Conservation (phyloP, 2,888 invertebrate species). For the Lochmaea capreae region DNA sequence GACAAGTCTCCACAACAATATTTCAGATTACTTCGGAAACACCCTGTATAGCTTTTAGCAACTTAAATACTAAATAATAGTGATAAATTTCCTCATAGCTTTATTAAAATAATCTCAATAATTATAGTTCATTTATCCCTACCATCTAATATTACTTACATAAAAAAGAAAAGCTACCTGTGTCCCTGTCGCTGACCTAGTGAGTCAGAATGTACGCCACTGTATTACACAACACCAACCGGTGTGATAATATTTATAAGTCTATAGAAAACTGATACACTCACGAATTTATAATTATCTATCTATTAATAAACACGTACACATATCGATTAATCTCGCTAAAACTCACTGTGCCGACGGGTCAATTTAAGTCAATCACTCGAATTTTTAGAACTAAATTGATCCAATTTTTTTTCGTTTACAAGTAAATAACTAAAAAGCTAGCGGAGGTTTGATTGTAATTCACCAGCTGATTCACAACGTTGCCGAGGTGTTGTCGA, state of each 20-base stretch:
- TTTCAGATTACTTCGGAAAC: too few species aligned
- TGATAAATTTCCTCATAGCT: too few species aligned
- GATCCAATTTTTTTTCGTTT: background rate
- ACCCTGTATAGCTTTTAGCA: too few species aligned
- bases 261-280: slow-evolving; percentile 15
- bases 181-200: background rate
- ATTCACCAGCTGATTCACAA: background rate
- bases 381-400: background rate
- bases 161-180: background rate
- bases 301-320: slow-evolving; percentile 25
- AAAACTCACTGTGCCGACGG: background rate
- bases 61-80: too few species aligned
- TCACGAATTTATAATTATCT: background rate
- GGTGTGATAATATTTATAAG: slow-evolving; percentile 10
- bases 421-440: background rate
- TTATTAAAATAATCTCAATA: too few species aligned
- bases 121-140: too few species aligned
- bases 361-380: background rate
- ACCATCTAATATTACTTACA: background rate
- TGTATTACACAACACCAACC: slow-evolving; percentile 18
- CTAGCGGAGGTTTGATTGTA: background rate
- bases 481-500: background rate
- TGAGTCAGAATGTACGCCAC: background rate
- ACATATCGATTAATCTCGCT: slow-evolving; percentile 17
- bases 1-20: too few species aligned